Evolutionary conservation across 2,888 invertebrate species (phyloP), one percentile per base, ranked within the genome.

Genomic region (Diarsia dahlii): DNA sequence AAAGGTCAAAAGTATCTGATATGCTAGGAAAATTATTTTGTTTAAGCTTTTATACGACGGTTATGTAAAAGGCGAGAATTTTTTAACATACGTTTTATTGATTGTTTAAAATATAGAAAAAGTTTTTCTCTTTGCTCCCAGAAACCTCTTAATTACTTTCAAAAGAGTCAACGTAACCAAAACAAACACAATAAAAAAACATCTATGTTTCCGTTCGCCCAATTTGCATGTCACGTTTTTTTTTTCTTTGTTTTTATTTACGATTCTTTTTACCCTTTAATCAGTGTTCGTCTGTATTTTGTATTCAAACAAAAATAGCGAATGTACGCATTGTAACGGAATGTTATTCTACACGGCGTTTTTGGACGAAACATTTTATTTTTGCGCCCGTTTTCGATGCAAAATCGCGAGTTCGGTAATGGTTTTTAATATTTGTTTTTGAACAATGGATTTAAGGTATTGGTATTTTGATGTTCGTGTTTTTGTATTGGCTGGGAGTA

Each of bases 261-360:
- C 76, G 65, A 69, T 77, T 78, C 76, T 84, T 87, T 86, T 82
- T 65, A 79, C 84, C 84, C 88, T 89, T 88, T 90, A 89, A 90
- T 90, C 89, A 89, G 80, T 83, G 82, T 76, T 80, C 74, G 71
- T 74, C 83, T 80, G 76, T 88, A 78, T 87, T 88, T 88, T 87
- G 83, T 82, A 79, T 85, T 80, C 81, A 85, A 87, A 85, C 84
- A 85, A 86, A 84, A 87, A 68, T 54, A 62, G 28, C 39, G 45
- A 34, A 45, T 56, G 23, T 70, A 52, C 65, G 60, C 65, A 69
- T 75, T 72, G 82, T 74, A 74, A 46, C 58, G 45, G 62, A 79
- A 74, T 74, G 74, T 82, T 85, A 63, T 82, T 76, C 58, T 72
- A 76, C 74, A 54, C 52, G 54, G 15, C 58, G 60, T 72, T 64